Base-by-base conservation (phyloP, 2,888 invertebrate genomes). In the Hydrotaea cyrtoneurina region DNA sequence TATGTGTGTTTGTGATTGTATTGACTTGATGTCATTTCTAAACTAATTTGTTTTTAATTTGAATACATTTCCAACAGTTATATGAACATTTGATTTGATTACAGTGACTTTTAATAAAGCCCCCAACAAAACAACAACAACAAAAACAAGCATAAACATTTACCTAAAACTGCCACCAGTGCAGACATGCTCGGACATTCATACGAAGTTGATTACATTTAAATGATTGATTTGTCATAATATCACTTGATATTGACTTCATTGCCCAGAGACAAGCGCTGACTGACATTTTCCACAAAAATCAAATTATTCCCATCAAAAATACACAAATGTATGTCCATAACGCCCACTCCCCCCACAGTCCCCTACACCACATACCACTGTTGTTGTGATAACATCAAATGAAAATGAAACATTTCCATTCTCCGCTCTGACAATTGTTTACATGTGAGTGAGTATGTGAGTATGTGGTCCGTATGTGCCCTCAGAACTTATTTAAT, bases 11-110 rank as follows among this genome's bases (percentile, higher is more conserved):
- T 39, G 11, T 39, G 39, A 39, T 8, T 39, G 43, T 39, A 39
- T 72, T 21, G 23, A 43, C 17, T 57, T 76, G 76, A 72, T 84
- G 81, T 81, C 78, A 76, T 57, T 82, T 50, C 53, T 31, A 79
- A 82, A 81, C 84, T 85, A 85, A 85, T 85, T 82, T 81, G 72
- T 82, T 85, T 84, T 79, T 79, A 85, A 81, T 85, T 78, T 53
- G 55, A 57, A 8, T 17, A 50, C 31, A 64, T 64, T 39, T 62
- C n/a, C 17, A 59, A 59, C 36, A 43, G n/a, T 21, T 39, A 19
- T 43, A 19, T 46, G 39, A 39, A 36, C 64, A 73, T 43, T 66
- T 50, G 50, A 73, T 46, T 74, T 74, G n/a, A 46, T 69, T 69
- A 69, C 69, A 2, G 69, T 43, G 69, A 59, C 69, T 43, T 69